Evolutionary conservation across 2,888 invertebrate species (phyloP).

Genomic region (Leucoptera coffeella): DNA sequence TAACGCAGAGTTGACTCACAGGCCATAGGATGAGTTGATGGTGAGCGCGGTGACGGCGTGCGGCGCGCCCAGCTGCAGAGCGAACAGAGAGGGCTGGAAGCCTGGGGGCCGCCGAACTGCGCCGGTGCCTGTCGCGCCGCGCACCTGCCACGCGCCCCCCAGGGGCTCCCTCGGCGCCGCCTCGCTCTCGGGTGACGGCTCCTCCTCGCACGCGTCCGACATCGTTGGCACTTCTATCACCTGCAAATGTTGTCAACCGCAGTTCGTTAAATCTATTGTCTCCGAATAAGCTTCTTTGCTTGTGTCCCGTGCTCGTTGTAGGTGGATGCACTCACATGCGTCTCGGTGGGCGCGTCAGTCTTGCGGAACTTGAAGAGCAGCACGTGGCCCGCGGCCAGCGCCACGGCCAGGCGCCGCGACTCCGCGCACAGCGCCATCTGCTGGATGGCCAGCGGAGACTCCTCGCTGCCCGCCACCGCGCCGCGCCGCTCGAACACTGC

Average conservation of each 20-base stretch:
- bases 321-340: constrained; percentile 63
- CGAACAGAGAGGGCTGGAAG: constrained; percentile 93
- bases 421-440: constrained; percentile 89
- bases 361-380: constrained; percentile 94
- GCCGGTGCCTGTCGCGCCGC: constrained; percentile 32
- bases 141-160: constrained; percentile 19
- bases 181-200: constrained; percentile 78
- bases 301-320: too few species aligned
- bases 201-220: constrained; percentile 63
- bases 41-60: constrained; percentile 84
- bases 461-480: constrained; percentile 54
- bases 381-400: constrained; percentile 89
- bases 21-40: constrained; percentile 93
- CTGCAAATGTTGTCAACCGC: constrained; percentile 34
- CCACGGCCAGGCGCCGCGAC: constrained; percentile 77
- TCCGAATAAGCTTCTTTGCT: too few species aligned
- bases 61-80: constrained; percentile 82
- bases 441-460: constrained; percentile 87
- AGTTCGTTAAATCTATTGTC: too few species aligned
- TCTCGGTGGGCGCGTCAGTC: constrained; percentile 77
- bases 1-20: too few species aligned
- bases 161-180: constrained; percentile 8
- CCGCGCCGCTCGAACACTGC: constrained; percentile 32
- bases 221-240: constrained; percentile 83
- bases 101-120: constrained; percentile 80